Percentiles rank a stretch among this genome's conserved stretches.
Evolutionary conservation across 1,140 invertebrate species (phyloP).

Genomic region (Drosophila cardini): DNA sequence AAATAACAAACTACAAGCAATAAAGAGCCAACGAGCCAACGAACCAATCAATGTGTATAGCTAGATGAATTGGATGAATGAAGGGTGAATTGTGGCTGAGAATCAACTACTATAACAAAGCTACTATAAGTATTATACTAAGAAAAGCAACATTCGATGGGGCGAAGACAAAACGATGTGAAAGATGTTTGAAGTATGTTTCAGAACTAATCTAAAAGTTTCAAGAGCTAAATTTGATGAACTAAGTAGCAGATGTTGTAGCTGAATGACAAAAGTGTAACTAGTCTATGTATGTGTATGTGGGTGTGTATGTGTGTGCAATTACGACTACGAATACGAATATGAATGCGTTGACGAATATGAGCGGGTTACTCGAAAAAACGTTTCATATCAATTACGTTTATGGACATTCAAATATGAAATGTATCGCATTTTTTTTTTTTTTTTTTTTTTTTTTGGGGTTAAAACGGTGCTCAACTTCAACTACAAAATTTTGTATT

Average conservation of each 20-base stretch:
- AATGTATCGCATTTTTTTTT: slow-evolving; percentile 19
- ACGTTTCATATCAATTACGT: slow-evolving; percentile 22
- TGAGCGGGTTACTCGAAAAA: slow-evolving; percentile 16
- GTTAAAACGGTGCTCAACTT: slow-evolving; percentile 27
- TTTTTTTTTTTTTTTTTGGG: slow-evolving; percentile 7
- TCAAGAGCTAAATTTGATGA: slow-evolving; percentile 20
- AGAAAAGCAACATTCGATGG: slow-evolving; percentile 17
- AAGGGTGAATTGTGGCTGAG: slow-evolving; percentile 1
- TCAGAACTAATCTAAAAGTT: slow-evolving; percentile 11
- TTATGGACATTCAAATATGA: slow-evolving; percentile 27
- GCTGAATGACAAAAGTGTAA: slow-evolving; percentile 8
- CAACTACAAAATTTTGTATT: slow-evolving; percentile 33
- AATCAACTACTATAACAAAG: not conserved
- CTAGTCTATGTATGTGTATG: not conserved
- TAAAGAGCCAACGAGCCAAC: slow-evolving; percentile 22
- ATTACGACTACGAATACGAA: too few relatives aligned
- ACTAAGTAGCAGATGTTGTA: slow-evolving; percentile 13
- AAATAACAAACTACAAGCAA: slow-evolving; percentile 17
- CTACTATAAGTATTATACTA: too few relatives aligned
- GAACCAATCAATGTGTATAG: slow-evolving; percentile 9
- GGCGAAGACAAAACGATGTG: slow-evolving; percentile 12
- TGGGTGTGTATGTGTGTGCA: slow-evolving; percentile 8
- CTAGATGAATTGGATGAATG: slow-evolving; percentile 1
- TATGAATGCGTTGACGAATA: slow-evolving; percentile 12
- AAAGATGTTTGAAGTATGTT: slow-evolving; percentile 13